Base-by-base conservation (phyloP, 2,797 vertebrate species). In the Rhynchonycteris naso region DNA sequence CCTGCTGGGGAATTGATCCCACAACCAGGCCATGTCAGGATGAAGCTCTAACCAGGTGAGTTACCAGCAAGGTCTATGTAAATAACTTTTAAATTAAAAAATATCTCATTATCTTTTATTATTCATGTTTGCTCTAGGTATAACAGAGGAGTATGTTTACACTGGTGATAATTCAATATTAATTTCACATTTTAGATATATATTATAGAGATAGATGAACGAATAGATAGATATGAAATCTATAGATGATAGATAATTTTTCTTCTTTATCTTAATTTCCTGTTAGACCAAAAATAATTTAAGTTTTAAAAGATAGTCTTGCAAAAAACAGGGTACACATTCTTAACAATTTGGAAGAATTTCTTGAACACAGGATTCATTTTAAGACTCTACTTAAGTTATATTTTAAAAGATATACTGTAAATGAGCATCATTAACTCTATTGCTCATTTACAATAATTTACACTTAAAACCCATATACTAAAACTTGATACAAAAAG, bases 101-200 rank as follows among this genome's bases (percentile, higher is more conserved):
- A 91, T 71, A 95, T 92, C 4, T 15, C 24, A 74, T 90, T 76
- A 68, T 59, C 8, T 95, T 95, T 97, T 96, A 76, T 97, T 82
- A 75, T 12, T 81, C 92, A 78, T 12, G 30, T 75, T 71, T 93
- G 54, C 1, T 92, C 19, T 14, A 94, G 33, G 65, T 75, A 81
- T 76, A 95, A 75, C 81, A 94, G 19, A 79, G 1, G 52, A 96
- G 65, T 72, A 63, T 91, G 35, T 3, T 43, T 95, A 81, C 0
- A 68, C 1, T 63, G 50, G 66, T 91, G 84, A 21, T 86, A 68
- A 95, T 68, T 47, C 28, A 96, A 22, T 80, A 19, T 84, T 96
- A 79, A 90, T 96, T 90, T 97, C 66, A 80, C 52, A 76, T 59
- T 88, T 61, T 35, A 71, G 24, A 84, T 93, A 90, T 33, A 65